Evolutionary conservation across 2,888 invertebrate species (phyloP), one percentile per base, ranked within the genome.

Genomic region (Ectemnius continuus): DNA sequence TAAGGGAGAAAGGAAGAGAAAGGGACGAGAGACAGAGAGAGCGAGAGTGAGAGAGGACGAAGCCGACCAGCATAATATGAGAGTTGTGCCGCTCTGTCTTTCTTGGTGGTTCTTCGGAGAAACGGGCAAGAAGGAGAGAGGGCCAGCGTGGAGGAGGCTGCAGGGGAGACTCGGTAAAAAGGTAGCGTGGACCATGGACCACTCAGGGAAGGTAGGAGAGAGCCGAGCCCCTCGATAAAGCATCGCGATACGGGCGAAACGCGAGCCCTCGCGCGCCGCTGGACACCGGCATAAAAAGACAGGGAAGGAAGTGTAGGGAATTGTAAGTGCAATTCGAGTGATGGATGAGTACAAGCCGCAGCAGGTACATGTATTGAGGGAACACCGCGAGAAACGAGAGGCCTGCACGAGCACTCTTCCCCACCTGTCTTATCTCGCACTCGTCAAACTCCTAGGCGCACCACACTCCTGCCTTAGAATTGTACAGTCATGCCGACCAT

Each of bases 161-260:
- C 23, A 36, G 58, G 45, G 66, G 28, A 45, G 48, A 52, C 56
- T 47, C 4, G 66, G 46, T 13, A 60, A 66, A 69, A 73, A 59
- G 68, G 68, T 62, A 70, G 52, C 47, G 63, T 60, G 45, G 36
- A 36, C 36, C 36, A 36, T 36, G 36, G 36, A 36, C 36, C 36
- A 36, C 36, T 36, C 59, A 16, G 23, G 36, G 36, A 36, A 36
- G 8, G 36, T 36, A 36, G 36, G 36, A 36, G 28, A 28, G 36
- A 36, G 36, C 23, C 23, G 23, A 67, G 67, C 67, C 52, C 64
- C 14, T 70, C 67, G 78, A 81, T 73, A 73, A 73, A 78, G 75
- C 65, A 64, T 56, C 69, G 45, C 63, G 81, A 71, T 70, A 67
- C 36, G 72, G 68, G 76, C 68, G 48, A 62, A 62, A 58, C 46